These are phyloP conservation scores for Leptinotarsa lineolata DNA, from an alignment of 1,140 invertebrate genomes.

Conservation along the genomic window DNA sequence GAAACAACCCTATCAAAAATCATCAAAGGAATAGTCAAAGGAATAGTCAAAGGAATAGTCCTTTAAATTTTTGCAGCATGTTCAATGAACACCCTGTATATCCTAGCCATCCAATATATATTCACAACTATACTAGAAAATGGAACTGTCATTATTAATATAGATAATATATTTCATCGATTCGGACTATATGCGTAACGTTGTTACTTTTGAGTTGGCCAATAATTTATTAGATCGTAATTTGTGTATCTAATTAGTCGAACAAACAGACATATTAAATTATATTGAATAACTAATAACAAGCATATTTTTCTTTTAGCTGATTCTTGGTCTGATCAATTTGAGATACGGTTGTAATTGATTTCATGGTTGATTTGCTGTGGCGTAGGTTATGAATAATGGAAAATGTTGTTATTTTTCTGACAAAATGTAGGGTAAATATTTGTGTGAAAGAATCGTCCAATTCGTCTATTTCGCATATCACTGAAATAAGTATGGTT, in stretches of 20 bases:
- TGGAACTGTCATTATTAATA: slow-evolving; percentile 28
- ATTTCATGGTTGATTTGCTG: neutral
- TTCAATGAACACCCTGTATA: too few relatives aligned
- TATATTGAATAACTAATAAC: slow-evolving; percentile 7
- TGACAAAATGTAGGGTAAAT: too few relatives aligned
- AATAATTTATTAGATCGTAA: slow-evolving; percentile 26
- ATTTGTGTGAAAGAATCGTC: too few relatives aligned
- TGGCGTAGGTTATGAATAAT: neutral
- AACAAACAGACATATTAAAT: slow-evolving; percentile 20
- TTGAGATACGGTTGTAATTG: neutral
- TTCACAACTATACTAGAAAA: slow-evolving; percentile 19
- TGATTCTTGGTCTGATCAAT: neutral
- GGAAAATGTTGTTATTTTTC: too few relatives aligned
- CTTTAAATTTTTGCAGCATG: too few relatives aligned
- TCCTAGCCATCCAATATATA: slow-evolving; percentile 6
- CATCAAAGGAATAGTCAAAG: too few relatives aligned
- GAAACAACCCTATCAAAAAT: too few relatives aligned
- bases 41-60: too few relatives aligned
- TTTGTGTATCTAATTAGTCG: slow-evolving; percentile 24
- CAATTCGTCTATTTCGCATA: too few relatives aligned
- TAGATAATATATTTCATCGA: slow-evolving; percentile 27
- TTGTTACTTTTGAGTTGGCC: slow-evolving; percentile 3
- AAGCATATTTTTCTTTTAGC: slow-evolving; percentile 7
- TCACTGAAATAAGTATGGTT: too few relatives aligned
- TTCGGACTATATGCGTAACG: neutral